Base-by-base conservation (phyloP, 2,797 vertebrate species). In the Garrulus glandarius region DNA sequence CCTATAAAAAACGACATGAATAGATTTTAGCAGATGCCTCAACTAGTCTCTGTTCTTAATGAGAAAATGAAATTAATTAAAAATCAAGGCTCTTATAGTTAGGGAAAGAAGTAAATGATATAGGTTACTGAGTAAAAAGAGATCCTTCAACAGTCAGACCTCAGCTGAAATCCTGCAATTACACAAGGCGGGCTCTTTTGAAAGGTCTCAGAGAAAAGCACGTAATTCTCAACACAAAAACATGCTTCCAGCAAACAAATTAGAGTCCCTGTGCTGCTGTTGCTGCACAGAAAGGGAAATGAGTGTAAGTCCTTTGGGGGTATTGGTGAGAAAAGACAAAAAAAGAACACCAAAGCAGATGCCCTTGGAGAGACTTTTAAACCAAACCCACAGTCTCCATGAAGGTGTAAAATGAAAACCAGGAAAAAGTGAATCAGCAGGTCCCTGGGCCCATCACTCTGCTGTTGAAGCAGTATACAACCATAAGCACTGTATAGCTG, bases 51-150 rank as follows among this genome's bases (percentile, higher is more conserved):
- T 81, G 26, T 87, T 94, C 69, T 93, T 72, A 89, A 16, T 56
- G 61, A 74, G 52, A 95, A 90, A 85, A 89, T 74, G 78, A 70
- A 50, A 67, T 76, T 59, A 95, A 92, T 95, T 94, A 87, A 95
- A 93, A 96, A 86, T 71, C 47, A 88, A 87, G 67, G 39, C 12
- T 85, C 85, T 84, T 79, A 74, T 43, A 87, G 32, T 44, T 82
- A 60, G 13, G 15, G 44, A 87, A 94, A 96, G 44, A 91, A 39
- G 24, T 30, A 70, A 92, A 53, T 76, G 22, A 49, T 89, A 68
- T 22, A 78, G 26, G 36, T 76, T 87, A 85, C 50, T 50, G 55
- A 86, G 64, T 84, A 84, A 82, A 92, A 96, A 82, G 47, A 72
- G 60, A 82, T 79, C 84, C 69, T 92, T 91, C 44, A 72, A 76